Conservation (phyloP, 2,113 vertebrate genomes). For the Carlito syrichta region DNA sequence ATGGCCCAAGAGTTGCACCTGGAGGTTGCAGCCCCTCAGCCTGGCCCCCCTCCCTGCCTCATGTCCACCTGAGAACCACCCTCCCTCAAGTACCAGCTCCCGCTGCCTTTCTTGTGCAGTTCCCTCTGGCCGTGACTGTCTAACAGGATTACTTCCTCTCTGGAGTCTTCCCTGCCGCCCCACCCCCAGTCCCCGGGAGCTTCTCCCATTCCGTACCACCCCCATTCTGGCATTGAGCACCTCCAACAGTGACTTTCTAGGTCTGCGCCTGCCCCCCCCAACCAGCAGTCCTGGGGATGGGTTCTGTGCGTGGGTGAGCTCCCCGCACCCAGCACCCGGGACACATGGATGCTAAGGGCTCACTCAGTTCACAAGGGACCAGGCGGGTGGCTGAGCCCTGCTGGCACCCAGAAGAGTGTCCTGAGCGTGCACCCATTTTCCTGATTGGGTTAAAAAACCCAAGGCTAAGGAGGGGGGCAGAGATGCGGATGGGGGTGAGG, state of each 20-base stretch:
- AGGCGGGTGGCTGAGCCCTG: background rate
- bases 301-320: background rate
- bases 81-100: background rate
- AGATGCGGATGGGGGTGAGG: background rate
- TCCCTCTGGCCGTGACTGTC: background rate
- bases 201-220: too few species aligned
- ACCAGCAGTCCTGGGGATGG: background rate
- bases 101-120: background rate
- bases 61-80: rapidly evolving
- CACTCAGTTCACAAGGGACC: background rate
- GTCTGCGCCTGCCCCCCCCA: background rate
- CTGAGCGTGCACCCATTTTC: background rate
- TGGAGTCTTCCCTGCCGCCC: background rate
- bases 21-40: background rate
- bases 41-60: background rate
- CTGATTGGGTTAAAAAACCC: background rate
- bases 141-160: background rate
- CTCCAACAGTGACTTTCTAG: background rate
- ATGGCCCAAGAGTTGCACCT: too few species aligned
- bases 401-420: background rate
- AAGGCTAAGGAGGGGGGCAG: too few species aligned
- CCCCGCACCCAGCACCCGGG: background rate
- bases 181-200: background rate
- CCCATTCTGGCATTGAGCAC: background rate
- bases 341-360: background rate